Evolutionary conservation across 2,797 vertebrate species (phyloP), one percentile per base, ranked within the genome.

Genomic region (Erethizon dorsatum): DNA sequence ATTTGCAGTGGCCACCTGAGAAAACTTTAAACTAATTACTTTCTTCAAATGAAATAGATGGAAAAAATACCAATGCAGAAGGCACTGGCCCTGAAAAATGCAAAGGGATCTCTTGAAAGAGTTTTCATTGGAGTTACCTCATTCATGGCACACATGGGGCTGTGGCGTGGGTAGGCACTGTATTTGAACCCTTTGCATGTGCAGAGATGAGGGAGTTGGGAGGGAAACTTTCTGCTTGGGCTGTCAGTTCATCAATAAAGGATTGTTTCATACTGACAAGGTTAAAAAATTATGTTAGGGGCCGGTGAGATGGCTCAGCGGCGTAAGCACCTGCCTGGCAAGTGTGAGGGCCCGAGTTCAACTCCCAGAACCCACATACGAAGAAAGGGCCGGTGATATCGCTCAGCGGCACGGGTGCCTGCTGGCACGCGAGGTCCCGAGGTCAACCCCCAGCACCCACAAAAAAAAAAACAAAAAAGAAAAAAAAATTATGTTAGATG

Each of bases 21-120:
- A 88, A 79, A 90, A 82, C 28, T 56, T 97, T 73, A 65, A 82
- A 80, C 24, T 95, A 83, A 93, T 96, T 94, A 59, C 47, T 93
- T n/a, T 91, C n/a, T 56, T 63, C 71, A 90, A 17, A 54, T 92
- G 85, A 75, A 83, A 83, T 31, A 52, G 5, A 63, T 65, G 67
- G 88, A 59, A 79, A 56, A 95, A 97, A 78, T 24, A 73, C 37
- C 10, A 90, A 75, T 89, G 71, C 45, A 61, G 45, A 63, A 65
- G 93, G 10, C 41, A 61, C 1, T 87, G 63, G 61, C 75, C 67
- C 75, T 84, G 59, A 88, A 94, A 88, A 52, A 22, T 28, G n/a
- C 54, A 52, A 47, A 94, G 80, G 31, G 33, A 47, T 67, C 33
- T 50, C 61, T 54, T 50, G 10, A 52, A 88, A 90, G 69, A 17